phyloP scores from a whole-genome alignment of 2,113 vertebrate species.

The Rhinoderma darwinii region DNA sequence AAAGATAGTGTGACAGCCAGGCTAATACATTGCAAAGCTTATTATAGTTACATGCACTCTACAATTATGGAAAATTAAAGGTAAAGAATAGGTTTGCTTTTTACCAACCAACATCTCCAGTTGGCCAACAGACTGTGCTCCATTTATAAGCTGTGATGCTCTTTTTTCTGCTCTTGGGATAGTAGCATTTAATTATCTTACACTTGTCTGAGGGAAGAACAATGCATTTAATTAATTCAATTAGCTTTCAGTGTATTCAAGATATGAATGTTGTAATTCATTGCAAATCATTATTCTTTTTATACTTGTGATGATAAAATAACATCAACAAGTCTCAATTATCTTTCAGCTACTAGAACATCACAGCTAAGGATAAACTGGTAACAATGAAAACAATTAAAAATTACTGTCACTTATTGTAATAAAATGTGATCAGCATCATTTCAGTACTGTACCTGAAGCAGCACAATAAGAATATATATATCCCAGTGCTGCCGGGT shows the following conservation, averaged over 20 bases:
- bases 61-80: neutral
- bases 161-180: neutral
- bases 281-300: neutral
- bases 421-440: neutral
- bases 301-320: neutral
- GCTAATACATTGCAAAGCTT: neutral
- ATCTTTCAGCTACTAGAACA: conserved; percentile 1
- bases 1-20: no score
- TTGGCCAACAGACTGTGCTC: neutral
- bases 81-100: neutral
- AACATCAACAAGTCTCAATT: neutral
- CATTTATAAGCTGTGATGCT: neutral
- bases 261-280: conserved; percentile 11
- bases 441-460: neutral
- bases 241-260: neutral
- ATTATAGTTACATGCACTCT: neutral
- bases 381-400: neutral
- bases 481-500: neutral
- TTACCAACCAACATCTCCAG: neutral
- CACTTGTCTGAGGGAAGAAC: neutral
- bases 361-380: neutral
- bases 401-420: neutral
- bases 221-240: neutral
- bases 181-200: neutral
- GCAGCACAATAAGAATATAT: no score